Evolutionary conservation across 2,797 vertebrate genomes (phyloP).

Genomic region (Cossypha heuglini): DNA sequence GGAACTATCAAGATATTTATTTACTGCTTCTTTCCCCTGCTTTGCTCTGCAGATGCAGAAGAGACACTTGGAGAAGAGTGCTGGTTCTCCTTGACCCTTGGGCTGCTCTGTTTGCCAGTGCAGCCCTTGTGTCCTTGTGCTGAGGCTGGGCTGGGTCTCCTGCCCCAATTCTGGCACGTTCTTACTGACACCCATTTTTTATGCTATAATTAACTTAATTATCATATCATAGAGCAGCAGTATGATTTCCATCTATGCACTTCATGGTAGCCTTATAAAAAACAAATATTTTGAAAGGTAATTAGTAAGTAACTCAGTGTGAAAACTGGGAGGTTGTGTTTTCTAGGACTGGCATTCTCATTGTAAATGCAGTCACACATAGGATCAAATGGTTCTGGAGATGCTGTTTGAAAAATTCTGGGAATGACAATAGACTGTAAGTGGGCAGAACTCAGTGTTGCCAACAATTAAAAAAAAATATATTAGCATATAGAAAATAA

Average conservation of each 20-base stretch:
- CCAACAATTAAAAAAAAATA: background rate
- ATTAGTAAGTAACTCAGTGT: background rate
- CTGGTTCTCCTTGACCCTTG: background rate
- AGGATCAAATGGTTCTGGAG: background rate
- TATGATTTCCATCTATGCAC: background rate
- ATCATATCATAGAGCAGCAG: background rate
- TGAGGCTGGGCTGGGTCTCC: background rate
- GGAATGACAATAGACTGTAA: background rate
- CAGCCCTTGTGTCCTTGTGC: background rate
- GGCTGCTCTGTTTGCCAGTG: background rate
- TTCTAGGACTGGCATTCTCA: background rate
- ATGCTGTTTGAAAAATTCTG: background rate
- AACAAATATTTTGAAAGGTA: background rate
- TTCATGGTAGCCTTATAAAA: background rate
- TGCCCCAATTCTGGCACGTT: background rate
- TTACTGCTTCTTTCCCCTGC: background rate
- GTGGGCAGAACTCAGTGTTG: background rate
- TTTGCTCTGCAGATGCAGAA: background rate
- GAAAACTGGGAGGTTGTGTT: background rate
- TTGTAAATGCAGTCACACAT: conserved; percentile 5
- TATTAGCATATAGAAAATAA: background rate
- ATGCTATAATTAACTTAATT: background rate
- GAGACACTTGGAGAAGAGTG: background rate
- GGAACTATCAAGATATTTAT: background rate
- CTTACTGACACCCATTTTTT: background rate